Evolutionary conservation across 1,140 invertebrate genomes (phyloP).

Genomic region (Tetraneura akinire): DNA sequence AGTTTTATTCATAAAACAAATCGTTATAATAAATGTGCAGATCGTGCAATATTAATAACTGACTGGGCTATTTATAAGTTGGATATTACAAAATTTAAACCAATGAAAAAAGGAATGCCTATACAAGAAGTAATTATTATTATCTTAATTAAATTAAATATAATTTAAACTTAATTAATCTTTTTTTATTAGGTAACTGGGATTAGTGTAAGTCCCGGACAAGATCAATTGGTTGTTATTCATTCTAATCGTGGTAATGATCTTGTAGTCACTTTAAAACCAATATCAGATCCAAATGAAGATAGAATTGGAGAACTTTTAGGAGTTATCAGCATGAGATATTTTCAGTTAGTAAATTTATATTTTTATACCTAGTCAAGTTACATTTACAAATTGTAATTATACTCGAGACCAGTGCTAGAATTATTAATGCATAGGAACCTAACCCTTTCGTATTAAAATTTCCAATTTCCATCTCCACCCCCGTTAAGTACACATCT

Average conservation of each 20-base stretch:
- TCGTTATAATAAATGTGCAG: constrained; percentile 83
- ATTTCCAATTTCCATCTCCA: too few relatives aligned
- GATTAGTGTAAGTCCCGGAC: constrained; percentile 76
- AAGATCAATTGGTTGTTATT: constrained; percentile 86
- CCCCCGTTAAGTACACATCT: too few relatives aligned
- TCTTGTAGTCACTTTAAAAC: constrained; percentile 76
- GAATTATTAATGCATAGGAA: too few relatives aligned
- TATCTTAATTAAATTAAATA: background rate
- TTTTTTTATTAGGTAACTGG: constrained; percentile 68
- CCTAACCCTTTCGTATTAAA: too few relatives aligned
- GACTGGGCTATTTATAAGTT: constrained; percentile 88
- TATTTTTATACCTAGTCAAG: background rate
- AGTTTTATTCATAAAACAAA: constrained; percentile 66
- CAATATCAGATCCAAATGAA: constrained; percentile 60
- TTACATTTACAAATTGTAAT: background rate
- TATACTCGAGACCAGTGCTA: too few relatives aligned
- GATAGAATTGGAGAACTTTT: constrained; percentile 86
- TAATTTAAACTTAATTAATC: background rate
- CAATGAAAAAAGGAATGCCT: constrained; percentile 79
- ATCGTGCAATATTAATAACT: constrained; percentile 85
- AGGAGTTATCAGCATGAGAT: constrained; percentile 76
- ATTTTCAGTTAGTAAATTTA: constrained; percentile 70
- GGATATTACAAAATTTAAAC: constrained; percentile 83
- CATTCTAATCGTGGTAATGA: constrained; percentile 88
- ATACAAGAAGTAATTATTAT: constrained; percentile 70